Evolutionary conservation across 92 coral and sea anemone species (phyloP).

Genomic region (Porites lobata): DNA sequence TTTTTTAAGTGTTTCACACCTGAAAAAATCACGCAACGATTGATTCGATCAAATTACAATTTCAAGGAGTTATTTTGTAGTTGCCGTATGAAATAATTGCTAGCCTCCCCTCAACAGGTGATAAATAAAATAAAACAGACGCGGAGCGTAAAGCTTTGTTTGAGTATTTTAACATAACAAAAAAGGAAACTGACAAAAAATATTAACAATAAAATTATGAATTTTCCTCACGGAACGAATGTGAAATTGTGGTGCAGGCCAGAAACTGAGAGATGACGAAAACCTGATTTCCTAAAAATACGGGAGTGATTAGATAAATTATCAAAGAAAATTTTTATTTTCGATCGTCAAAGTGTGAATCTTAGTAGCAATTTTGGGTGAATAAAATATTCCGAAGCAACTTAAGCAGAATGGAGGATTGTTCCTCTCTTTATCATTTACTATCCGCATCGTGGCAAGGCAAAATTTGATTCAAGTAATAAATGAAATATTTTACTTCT

Average conservation of each 20-base stretch:
- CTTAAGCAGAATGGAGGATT: background rate
- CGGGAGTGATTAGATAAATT: background rate
- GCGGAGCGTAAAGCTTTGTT: background rate
- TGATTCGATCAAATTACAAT: no score
- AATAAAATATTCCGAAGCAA: background rate
- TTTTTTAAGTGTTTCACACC: no score
- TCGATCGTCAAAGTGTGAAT: background rate
- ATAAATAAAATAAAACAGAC: background rate
- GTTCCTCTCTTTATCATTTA: background rate
- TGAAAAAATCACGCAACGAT: no score
- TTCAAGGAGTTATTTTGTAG: background rate
- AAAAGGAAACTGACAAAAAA: background rate
- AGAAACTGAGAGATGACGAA: background rate
- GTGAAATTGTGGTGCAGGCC: background rate
- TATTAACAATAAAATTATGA: background rate
- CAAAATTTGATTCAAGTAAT: no score
- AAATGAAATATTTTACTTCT: no score
- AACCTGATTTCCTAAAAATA: no score
- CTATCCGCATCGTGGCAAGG: no score
- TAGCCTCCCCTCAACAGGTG: slow-evolving; percentile 19
- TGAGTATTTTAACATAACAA: background rate
- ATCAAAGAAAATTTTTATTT: background rate
- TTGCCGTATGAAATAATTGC: background rate
- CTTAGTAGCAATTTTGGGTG: background rate
- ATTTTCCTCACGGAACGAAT: background rate